Evolutionary conservation across 2,888 invertebrate species (phyloP), one percentile per base, ranked within the genome.

Genomic region (Amiota mariae): DNA sequence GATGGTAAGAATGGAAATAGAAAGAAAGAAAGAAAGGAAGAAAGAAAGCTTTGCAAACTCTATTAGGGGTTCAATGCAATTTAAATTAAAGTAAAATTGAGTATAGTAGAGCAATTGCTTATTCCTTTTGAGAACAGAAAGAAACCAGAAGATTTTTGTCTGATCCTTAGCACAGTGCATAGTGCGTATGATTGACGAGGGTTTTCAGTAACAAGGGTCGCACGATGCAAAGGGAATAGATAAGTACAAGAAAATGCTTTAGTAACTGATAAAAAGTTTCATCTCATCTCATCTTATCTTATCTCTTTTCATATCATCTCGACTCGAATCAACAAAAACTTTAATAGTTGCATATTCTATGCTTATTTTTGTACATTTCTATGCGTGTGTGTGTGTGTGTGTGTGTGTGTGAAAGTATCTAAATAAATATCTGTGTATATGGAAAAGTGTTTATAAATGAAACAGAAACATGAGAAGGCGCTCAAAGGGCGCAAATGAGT

Each of bases 401-500:
- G 20, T 20, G 20, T 18, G 20, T 20, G 15, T 59, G 59, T 59
- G 59, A 8, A 59, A 59, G 36, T 36, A 36, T 36, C 36, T 36
- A 6, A 36, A 6, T 36, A 2, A 2, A 1, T 24, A 24, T 11
- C 2, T 51, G 51, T n/a, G n/a, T 11, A 10, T 15, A 20, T 57
- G 20, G 3, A 57, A 2, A 57, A 12, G 15, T 59, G 59, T 59
- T 15, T 11, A 59, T 20, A 59, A 15, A 15, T 8, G 6, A 15
- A 8, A 59, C 59, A 20, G n/a, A n/a, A 3, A 6, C 20, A 18
- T 15, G 6, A 10, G 20, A 59, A 59, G 18, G 59, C 18, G 66
- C 66, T 48, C 46, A 48, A 66, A 66, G 48, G 66, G 15, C n/a
- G 20, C 66, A 48, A 66, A 66, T 66, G 66, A 66, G 48, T 66